A percentile compares a stretch with the other conserved stretches of the same genome.
phyloP scores from a whole-genome alignment of 2,888 invertebrate species.

The Mythimna ferrago region DNA sequence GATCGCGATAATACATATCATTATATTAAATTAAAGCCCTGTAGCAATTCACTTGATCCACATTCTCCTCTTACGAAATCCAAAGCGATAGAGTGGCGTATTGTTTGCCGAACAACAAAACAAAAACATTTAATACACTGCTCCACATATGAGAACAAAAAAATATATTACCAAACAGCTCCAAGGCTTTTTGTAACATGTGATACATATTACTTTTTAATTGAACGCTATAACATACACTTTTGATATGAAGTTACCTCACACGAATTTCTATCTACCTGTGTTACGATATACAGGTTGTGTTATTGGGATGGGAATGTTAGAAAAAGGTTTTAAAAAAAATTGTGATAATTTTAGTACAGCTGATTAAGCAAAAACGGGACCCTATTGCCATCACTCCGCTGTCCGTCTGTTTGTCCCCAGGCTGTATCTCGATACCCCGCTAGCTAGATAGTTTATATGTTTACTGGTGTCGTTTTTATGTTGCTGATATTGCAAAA shows the following conservation, averaged over 20 bases:
- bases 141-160: conserved; percentile 52
- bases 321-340: background rate
- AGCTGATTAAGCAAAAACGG: too few species aligned
- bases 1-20: too few species aligned
- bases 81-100: conserved; percentile 16
- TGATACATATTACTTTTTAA: conserved; percentile 56
- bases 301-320: background rate
- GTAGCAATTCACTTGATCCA: conserved; percentile 9
- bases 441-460: too few species aligned
- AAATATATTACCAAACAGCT: conserved; percentile 36
- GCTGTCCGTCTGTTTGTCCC: too few species aligned
- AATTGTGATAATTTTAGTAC: too few species aligned
- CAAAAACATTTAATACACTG: conserved; percentile 39
- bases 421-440: too few species aligned
- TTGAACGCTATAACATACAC: conserved; percentile 48
- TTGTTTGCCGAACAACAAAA: conserved; percentile 30
- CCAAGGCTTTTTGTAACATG: conserved; percentile 52
- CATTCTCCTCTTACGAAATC: conserved; percentile 32
- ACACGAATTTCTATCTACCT: conserved; percentile 32
- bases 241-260: conserved; percentile 53
- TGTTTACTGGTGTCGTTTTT: too few species aligned
- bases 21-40: background rate
- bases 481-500: too few species aligned
- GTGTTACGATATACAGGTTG: conserved; percentile 32
- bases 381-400: too few species aligned